Base-by-base conservation (phyloP, 2,113 vertebrate species). In the Turdus rufiventris region DNA sequence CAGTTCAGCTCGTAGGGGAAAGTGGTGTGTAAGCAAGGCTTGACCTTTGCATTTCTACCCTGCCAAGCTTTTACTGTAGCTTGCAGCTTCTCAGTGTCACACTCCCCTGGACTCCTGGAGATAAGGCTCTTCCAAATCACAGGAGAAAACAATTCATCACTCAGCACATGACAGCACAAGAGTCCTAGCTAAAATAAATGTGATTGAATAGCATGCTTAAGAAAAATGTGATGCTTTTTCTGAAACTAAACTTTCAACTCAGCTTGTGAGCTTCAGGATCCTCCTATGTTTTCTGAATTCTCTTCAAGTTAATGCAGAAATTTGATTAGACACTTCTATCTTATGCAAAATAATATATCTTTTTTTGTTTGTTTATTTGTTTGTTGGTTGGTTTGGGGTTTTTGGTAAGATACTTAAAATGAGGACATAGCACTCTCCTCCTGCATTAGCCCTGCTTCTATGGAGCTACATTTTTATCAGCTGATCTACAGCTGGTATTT, bases 1-100 rank as follows among this genome's bases (percentile, higher is more conserved):
- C 2, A 31, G 10, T 31, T 76, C 11, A 36, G 21, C 9, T 29
- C 0, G 0, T 26, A 3, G 28, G 18, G 24, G 33, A 14, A 57
- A 67, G 36, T 3, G 11, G 21, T 29, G 4, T 5, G 4, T 45
- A 40, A 68, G 21, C 16, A 57, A 15, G 15, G 16, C 36, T 68
- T 36, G 48, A 54, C 23, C 14, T 57, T 31, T 58, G 50, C 17
- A 14, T 54, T 67, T 8, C 10, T n/a, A 18, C 8, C 12, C 24
- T 75, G 18, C 4, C 33, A 43, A 12, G 33, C n/a, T 91, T 63
- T 88, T 84, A 23, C 9, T 40, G 19, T 3, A 43, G 33, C 34
- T 63, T 71, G 34, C 78, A 60, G 17, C 17, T 34, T 62, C 25
- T 85, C 6, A 1, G 29, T 47, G 14, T 48, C 12, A 14, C 1